Base-by-base conservation (phyloP, 2,888 invertebrate genomes). In the Pycnomerus fuliginosus region DNA sequence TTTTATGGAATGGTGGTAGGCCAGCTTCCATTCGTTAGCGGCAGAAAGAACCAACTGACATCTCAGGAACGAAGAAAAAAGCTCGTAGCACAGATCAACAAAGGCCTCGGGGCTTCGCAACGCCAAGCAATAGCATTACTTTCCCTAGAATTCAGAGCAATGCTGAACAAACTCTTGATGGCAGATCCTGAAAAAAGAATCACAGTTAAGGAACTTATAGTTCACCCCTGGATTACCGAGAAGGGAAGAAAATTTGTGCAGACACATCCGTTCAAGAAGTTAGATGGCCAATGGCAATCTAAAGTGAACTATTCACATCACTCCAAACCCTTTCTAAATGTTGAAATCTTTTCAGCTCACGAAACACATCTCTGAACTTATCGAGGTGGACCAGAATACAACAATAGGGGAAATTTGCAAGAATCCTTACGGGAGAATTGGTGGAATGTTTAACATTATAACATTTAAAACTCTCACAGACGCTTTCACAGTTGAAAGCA, bases 1-100 rank as follows among this genome's bases (percentile, higher is more conserved):
- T 76, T 85, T 49, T 87, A 85, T 73, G 85, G 84, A 31, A 85
- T 87, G 85, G 79, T 84, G 60, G 77, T 84, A 12, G 87, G 87
- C 4, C 79, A 79, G 42, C 73, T 87, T 55, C 87, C 87, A 31
- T 87, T 87, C 71, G 69, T 78, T 43, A 69, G 70, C 58, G 64
- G 52, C 55, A 62, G 65, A 48, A 71, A 63, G 12, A 71, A 63
- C 12, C 60, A 64, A 15, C 58, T 77, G 61, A 60, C 79, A 60
- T 61, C 76, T 54, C 67, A 80, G 67, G 80, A 76, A 60, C 71
- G 83, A 48, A 75, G 81, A 16, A 75, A 76, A 60, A 76, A 79
- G 54, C 76, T 86, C 39, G 79, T 84, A 50, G 76, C 78, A 50
- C 84, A 79, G 65, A 80, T 86, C 55, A 77, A 84, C 58, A 76